Conservation (phyloP, 2,888 invertebrate species). For the Panorpa germanica region DNA sequence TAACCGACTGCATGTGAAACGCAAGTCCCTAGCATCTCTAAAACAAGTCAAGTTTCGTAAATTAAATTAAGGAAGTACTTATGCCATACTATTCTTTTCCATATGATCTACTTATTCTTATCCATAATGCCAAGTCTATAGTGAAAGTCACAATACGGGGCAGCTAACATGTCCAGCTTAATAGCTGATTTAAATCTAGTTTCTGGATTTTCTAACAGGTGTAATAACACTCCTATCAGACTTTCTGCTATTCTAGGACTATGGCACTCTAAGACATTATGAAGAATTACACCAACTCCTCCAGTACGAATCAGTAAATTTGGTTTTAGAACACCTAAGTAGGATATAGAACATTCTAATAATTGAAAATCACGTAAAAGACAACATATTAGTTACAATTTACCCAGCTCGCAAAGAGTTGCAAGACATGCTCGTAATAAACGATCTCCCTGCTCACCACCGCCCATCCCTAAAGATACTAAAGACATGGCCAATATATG, state of each 20-base stretch:
- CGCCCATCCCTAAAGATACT: slow-evolving; percentile 64
- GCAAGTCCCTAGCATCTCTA: slow-evolving; percentile 59
- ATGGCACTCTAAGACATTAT: slow-evolving; percentile 69
- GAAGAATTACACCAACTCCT: slow-evolving; percentile 63
- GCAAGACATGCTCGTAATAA: slow-evolving; percentile 72
- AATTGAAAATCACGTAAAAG: slow-evolving; percentile 8
- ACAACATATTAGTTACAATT: slow-evolving; percentile 15
- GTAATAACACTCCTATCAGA: slow-evolving; percentile 69
- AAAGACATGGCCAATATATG: slow-evolving; percentile 59
- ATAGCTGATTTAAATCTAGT: slow-evolving; percentile 57
- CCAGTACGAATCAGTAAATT: slow-evolving; percentile 60
- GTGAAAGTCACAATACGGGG: slow-evolving; percentile 88
- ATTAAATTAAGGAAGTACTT: slow-evolving; percentile 1
- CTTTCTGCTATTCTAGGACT: slow-evolving; percentile 83
- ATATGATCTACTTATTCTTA: slow-evolving; percentile 37
- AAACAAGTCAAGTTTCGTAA: slow-evolving; percentile 1
- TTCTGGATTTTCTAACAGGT: slow-evolving; percentile 66
- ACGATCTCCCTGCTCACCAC: slow-evolving; percentile 62
- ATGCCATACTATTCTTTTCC: slow-evolving; percentile 1
- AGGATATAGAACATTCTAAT: slow-evolving; percentile 1
- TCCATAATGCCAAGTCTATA: slow-evolving; percentile 52
- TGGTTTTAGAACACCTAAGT: slow-evolving; percentile 59
- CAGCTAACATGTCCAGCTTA: slow-evolving; percentile 71
- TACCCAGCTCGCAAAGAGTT: slow-evolving; percentile 74
- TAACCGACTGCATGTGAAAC: slow-evolving; percentile 69